Conservation (phyloP, 2,113 vertebrate species). For the Microcebus lehilahytsara region DNA sequence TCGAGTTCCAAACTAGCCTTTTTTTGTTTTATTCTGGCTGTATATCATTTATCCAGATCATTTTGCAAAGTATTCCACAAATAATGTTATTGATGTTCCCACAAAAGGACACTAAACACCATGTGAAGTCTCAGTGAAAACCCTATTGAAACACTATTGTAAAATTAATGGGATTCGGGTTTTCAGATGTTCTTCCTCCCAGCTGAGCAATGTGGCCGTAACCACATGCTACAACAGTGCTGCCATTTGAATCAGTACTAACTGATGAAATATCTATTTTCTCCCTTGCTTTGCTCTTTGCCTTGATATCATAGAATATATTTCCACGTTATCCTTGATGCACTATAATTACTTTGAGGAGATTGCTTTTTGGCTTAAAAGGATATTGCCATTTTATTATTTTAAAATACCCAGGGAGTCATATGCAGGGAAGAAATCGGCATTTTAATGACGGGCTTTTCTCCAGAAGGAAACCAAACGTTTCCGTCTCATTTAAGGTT, state of each 20-base stretch:
- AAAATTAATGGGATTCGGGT: background rate
- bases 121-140: background rate
- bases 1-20: background rate
- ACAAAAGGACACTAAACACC: background rate
- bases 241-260: background rate
- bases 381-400: constrained; percentile 48
- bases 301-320: background rate
- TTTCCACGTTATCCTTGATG: background rate
- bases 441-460: background rate
- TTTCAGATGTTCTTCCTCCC: background rate
- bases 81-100: background rate
- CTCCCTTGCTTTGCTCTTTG: background rate
- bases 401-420: constrained; percentile 15
- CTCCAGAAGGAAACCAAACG: background rate
- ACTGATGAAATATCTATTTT: background rate
- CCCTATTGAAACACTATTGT: background rate
- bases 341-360: background rate
- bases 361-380: constrained; percentile 19
- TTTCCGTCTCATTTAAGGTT: background rate
- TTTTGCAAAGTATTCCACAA: constrained; percentile 13
- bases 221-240: background rate
- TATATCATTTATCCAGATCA: background rate
- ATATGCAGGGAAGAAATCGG: background rate
- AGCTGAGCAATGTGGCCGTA: background rate
- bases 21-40: background rate